Evolutionary conservation across 2,797 vertebrate genomes (phyloP), one percentile per base, ranked within the genome.

Genomic region (Phoxinus dragarum): DNA sequence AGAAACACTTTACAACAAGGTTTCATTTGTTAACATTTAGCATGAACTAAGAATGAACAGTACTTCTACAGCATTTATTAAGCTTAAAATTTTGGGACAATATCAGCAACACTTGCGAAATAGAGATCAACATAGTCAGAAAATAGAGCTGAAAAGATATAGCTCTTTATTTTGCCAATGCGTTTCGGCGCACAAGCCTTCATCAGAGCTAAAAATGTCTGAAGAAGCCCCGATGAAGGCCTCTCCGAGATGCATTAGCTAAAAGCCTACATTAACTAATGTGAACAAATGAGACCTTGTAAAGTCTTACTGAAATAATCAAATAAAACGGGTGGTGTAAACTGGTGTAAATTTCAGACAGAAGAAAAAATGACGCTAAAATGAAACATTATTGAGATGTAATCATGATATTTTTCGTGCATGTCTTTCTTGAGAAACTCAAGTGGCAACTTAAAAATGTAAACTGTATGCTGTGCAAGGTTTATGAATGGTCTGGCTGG

Each of bases 401-500:
- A 40, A 56, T 76, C 19, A n/a, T 40, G 64, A 36, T 36, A 36
- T 17, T 67, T 67, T 19, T 16, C 6, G 9, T 67, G 31, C 5
- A 17, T 36, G 64, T 67, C 64, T 2, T 64, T 64, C 4, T 31
- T 64, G 17, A 74, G 9, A 74, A 52, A 31, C 19, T 72, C 23
- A 72, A 72, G 6, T 72, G 14, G 21, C 34, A 59, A 77, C 21
- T 77, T 54, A 27, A 72, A 72, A 6, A 47, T 40, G 9, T 69
- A 14, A 11, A n/a, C 4, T 40, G 8, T 49, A 44, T 47, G 4
- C 1, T 66, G 34, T 76, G 31, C 34, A 40, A 5, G 9, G 1
- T 49, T 49, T 80, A 19, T 66, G 61, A 64, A 61, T 79, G n/a
- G n/a, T 44, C 49, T 80, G 40, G 16, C 16, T 78, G 5, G 47